Conservation (phyloP, 2,797 vertebrate genomes). For the Tiaroga cobitis region DNA sequence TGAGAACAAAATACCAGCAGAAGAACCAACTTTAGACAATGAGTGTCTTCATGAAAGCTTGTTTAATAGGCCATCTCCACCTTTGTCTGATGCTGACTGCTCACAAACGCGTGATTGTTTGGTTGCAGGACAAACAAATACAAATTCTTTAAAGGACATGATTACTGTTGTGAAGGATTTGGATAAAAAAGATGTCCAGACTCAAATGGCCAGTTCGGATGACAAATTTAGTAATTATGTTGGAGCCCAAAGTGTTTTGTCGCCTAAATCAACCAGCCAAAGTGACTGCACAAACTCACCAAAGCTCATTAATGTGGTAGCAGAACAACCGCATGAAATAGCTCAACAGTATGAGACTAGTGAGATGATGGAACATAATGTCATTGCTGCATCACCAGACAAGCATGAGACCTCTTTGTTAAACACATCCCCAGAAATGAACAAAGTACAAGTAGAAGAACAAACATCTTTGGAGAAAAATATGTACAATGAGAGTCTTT, state of each 20-base stretch:
- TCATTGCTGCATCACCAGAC: slow-evolving; percentile 57
- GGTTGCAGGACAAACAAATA: background rate
- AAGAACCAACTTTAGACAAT: background rate
- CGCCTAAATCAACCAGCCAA: background rate
- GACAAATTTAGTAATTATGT: background rate
- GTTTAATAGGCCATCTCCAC: background rate
- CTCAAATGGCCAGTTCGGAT: background rate
- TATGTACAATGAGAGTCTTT: background rate
- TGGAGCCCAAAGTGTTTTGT: background rate
- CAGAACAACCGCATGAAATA: slow-evolving; percentile 48
- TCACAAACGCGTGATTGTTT: background rate
- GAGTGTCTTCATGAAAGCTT: background rate
- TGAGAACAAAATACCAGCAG: background rate
- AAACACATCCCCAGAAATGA: slow-evolving; percentile 51
- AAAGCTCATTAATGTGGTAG: background rate
- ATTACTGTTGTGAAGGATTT: slow-evolving; percentile 1
- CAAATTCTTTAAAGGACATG: background rate
- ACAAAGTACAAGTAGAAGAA: background rate
- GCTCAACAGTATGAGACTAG: background rate
- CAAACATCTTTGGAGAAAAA: background rate
- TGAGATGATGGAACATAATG: slow-evolving; percentile 36
- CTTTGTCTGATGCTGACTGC: background rate
- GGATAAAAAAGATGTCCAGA: background rate
- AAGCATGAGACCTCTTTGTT: slow-evolving; percentile 70
- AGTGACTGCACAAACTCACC: background rate